Conservation (phyloP, 1,140 invertebrate genomes). For the Caenorhabditis tropicalis region DNA sequence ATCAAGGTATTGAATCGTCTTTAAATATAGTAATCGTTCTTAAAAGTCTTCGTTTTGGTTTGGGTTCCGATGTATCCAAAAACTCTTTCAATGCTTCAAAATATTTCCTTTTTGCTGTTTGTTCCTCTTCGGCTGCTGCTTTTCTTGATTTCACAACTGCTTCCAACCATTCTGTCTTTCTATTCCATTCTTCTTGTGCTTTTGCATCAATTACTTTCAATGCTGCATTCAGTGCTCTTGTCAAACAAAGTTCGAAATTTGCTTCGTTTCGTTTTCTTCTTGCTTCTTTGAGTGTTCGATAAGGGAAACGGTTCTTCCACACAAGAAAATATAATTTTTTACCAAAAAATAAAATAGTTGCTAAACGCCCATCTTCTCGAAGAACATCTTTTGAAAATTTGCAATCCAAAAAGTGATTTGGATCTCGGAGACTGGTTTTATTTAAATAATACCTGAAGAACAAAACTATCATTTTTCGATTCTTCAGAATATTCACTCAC, state of each 20-base stretch:
- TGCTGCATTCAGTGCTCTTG: not conserved
- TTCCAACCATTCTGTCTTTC: constrained; percentile 6
- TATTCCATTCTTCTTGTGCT: not conserved
- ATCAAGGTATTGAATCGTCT: not conserved
- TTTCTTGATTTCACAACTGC: not conserved
- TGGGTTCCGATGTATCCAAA: constrained; percentile 8
- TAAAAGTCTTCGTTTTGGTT: not conserved
- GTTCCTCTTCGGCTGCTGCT: not conserved
- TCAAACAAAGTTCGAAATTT: not conserved
- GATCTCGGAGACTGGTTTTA: not conserved
- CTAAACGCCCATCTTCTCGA: not conserved
- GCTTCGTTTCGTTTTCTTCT: not conserved
- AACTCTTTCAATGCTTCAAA: constrained; percentile 12
- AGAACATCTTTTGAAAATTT: constrained; percentile 7
- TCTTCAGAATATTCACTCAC: no score
- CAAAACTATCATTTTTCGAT: not conserved
- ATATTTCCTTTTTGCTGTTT: not conserved
- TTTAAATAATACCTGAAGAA: not conserved
- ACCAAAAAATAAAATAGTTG: not conserved
- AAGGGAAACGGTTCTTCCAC: not conserved
- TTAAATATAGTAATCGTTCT: constrained; percentile 27
- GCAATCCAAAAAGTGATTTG: not conserved
- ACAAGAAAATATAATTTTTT: not conserved
- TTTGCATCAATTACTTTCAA: not conserved
- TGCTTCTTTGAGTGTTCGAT: not conserved